Conservation (phyloP, 2,888 invertebrate species). For the Dasypolia templi region DNA sequence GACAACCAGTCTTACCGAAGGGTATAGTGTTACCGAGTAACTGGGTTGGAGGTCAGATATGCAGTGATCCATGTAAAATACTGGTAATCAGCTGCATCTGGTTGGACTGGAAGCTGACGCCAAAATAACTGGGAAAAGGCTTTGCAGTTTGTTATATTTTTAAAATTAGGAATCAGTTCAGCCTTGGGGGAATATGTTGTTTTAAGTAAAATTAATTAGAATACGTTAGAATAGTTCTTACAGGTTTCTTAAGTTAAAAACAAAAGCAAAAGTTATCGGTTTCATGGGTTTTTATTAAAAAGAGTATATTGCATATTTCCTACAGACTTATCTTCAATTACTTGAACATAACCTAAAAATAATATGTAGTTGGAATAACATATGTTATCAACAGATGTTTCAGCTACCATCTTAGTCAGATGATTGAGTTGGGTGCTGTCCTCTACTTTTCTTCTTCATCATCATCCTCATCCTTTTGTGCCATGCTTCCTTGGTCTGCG, state of each 20-base stretch:
- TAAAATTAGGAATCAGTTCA: too few species aligned
- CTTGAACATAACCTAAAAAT: background rate
- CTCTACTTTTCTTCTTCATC: background rate
- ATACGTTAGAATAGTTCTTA: background rate
- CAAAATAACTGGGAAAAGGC: background rate
- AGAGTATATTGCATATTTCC: background rate
- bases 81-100: background rate
- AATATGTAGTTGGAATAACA: background rate
- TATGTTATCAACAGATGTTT: background rate
- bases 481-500: background rate
- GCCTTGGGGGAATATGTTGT: too few species aligned
- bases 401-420: background rate
- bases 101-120: background rate
- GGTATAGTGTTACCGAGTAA: background rate
- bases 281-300: conserved; percentile 6
- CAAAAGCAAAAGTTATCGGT: background rate
- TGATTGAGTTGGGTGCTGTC: background rate
- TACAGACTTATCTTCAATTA: background rate
- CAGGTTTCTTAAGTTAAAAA: background rate
- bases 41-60: background rate
- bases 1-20: background rate
- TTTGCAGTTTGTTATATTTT: background rate
- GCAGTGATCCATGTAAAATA: background rate
- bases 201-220: background rate
- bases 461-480: background rate